These are phyloP conservation scores for Gonioctena quinquepunctata DNA, from an alignment of 1,140 invertebrate species.

Conservation along the genomic window DNA sequence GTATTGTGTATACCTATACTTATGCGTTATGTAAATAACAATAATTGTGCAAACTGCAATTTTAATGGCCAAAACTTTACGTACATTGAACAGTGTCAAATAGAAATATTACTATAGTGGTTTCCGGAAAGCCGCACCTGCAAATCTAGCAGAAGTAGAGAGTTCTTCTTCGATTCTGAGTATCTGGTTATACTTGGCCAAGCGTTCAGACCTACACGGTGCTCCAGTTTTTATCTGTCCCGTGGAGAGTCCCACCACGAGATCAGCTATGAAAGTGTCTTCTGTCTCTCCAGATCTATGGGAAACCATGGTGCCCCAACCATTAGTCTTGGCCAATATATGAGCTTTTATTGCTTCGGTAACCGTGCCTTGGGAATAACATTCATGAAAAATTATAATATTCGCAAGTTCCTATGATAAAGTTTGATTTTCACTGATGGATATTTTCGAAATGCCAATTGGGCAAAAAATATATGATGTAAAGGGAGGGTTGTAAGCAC, in stretches of 20 bases:
- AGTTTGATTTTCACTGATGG: too few species aligned
- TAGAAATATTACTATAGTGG: constrained; percentile 54
- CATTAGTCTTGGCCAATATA: constrained; percentile 88
- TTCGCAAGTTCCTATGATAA: too few species aligned
- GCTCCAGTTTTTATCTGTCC: constrained; percentile 99
- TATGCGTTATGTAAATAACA: background rate
- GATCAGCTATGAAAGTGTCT: constrained; percentile 98
- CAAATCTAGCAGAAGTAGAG: constrained; percentile 87
- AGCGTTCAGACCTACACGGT: constrained; percentile 95
- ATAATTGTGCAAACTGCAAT: background rate
- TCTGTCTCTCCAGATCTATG: constrained; percentile 98
- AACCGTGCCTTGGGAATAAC: constrained; percentile 75
- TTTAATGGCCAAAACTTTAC: too few species aligned
- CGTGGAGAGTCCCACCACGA: constrained; percentile 95
- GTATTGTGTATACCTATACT: background rate
- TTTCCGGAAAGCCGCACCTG: constrained; percentile 93
- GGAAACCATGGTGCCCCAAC: constrained; percentile 99
- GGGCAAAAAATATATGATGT: too few species aligned
- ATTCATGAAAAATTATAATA: too few species aligned
- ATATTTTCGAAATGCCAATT: too few species aligned
- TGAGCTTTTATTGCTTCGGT: constrained; percentile 97
- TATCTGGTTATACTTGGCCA: constrained; percentile 99
- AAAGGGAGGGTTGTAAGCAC: too few species aligned
- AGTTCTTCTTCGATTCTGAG: constrained; percentile 98
- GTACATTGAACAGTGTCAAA: too few species aligned